Base-by-base conservation (phyloP, 2,888 invertebrate genomes). In the Keiferia lycopersicella region DNA sequence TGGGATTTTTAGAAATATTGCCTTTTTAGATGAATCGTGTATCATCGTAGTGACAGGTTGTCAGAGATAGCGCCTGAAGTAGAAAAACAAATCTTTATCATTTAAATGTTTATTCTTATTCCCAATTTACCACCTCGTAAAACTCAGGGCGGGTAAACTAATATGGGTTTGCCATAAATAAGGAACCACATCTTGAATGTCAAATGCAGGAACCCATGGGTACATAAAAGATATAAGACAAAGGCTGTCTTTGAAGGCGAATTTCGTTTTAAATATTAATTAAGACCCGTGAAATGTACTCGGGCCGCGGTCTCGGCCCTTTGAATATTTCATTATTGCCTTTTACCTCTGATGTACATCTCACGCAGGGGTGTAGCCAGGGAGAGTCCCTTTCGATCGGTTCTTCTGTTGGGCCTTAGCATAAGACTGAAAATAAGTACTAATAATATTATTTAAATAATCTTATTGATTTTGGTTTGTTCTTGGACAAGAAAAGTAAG, bases 261-360 rank as follows among this genome's bases (percentile, higher is more conserved):
- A 65, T 34, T 60, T 59, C 63, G 50, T 72, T 71, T 79, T 81
- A 74, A 82, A 80, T 81, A 83, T 82, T 83, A 82, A 83, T 83
- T 82, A 78, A 73, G 69, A 50, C 61, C 66, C 48, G 68, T 69
- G 64, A 67, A 65, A 65, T 64, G 65, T 63, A 64, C 65, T 67
- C 68, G 67, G 70, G 73, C 65, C 71, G 69, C 68, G 71, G 71
- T 73, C 74, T 72, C 70, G 69, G 64, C 70, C 79, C 73, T 74
- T 74, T 82, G 80, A 83, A 84, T 83, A 80, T 56, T 56, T 56
- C 56, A 56, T 56, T 56, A 56, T 56, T 56, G 26, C 56, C 56
- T 56, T n/a, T 34, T 56, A 56, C 56, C 56, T 56, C 56, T 34
- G 30, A 34, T 56, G 56, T 56, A 56, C 56, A 26, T 56, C 56